Percentiles rank a stretch among this genome's conserved stretches.
Evolutionary conservation across 2,113 vertebrate genomes (phyloP).

Genomic region (Anolis sagrei): DNA sequence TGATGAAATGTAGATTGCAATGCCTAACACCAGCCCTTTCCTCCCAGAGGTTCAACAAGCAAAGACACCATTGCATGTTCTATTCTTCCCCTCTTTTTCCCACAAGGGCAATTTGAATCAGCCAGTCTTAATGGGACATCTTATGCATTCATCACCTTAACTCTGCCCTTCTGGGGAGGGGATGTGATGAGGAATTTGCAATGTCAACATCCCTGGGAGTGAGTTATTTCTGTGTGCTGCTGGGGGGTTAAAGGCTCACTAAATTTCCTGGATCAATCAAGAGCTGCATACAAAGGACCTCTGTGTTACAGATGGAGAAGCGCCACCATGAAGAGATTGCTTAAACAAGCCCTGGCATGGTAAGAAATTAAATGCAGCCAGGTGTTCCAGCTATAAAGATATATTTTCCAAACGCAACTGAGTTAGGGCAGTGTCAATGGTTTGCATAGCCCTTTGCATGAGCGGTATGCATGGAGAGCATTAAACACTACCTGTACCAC

Average conservation of each 20-base stretch:
- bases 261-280: conserved; percentile 27
- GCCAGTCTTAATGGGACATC: neutral
- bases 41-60: neutral
- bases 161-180: conserved; percentile 13
- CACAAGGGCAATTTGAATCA: neutral
- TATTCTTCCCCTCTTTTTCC: neutral
- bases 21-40: neutral
- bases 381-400: conserved; percentile 1
- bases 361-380: conserved; percentile 15
- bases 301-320: neutral
- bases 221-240: conserved; percentile 17
- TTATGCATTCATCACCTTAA: conserved; percentile 32
- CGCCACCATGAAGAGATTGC: neutral
- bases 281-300: conserved; percentile 34
- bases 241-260: conserved; percentile 24
- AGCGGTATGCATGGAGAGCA: neutral
- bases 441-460: neutral
- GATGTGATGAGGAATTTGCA: conserved; percentile 26
- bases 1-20: neutral
- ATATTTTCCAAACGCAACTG: neutral
- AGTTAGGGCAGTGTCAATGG: neutral
- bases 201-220: conserved; percentile 15
- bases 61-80: neutral
- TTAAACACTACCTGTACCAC: neutral
- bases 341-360: conserved; percentile 5